Percentiles rank a stretch among this genome's conserved stretches.
These are phyloP conservation scores for Psammodynastes pulverulentus DNA, from an alignment of 2,113 vertebrate genomes.

Conservation along the genomic window DNA sequence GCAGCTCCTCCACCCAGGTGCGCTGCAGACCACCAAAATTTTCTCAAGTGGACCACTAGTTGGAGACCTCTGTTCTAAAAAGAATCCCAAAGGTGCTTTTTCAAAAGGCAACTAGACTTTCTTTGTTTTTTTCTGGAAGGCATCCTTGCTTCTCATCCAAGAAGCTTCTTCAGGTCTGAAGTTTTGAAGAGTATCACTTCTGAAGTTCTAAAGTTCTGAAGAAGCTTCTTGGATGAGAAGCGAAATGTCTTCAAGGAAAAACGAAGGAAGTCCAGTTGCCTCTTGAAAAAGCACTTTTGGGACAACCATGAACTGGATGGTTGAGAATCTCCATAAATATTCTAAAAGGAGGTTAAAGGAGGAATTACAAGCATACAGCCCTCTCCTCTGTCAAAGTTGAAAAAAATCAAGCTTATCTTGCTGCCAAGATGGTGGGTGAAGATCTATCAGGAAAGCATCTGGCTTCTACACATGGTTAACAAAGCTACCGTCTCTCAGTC, in stretches of 20 bases:
- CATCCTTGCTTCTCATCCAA: background rate
- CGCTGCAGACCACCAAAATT: too few relatives aligned
- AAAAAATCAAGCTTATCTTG: background rate
- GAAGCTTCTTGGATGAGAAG: too few relatives aligned
- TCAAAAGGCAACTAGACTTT: too few relatives aligned
- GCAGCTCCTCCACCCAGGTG: too few relatives aligned
- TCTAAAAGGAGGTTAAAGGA: background rate
- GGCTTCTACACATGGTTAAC: background rate
- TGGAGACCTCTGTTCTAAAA: too few relatives aligned
- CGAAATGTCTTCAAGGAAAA: too few relatives aligned
- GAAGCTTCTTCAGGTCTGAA: background rate
- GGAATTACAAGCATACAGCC: background rate
- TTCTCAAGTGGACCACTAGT: too few relatives aligned
- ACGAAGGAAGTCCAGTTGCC: background rate
- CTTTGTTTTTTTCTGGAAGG: too few relatives aligned
- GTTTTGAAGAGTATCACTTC: background rate
- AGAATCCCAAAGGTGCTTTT: background rate
- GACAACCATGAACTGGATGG: background rate
- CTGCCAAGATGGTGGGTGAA: background rate
- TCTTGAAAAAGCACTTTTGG: background rate
- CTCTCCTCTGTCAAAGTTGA: slow-evolving; percentile 1
- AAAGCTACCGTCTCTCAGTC: background rate
- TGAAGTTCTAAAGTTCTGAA: too few relatives aligned
- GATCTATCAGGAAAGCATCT: slow-evolving; percentile 20
- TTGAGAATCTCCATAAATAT: background rate